Evolutionary conservation across 2,113 vertebrate genomes (phyloP).

Genomic region (Onychostruthus taczanowskii): DNA sequence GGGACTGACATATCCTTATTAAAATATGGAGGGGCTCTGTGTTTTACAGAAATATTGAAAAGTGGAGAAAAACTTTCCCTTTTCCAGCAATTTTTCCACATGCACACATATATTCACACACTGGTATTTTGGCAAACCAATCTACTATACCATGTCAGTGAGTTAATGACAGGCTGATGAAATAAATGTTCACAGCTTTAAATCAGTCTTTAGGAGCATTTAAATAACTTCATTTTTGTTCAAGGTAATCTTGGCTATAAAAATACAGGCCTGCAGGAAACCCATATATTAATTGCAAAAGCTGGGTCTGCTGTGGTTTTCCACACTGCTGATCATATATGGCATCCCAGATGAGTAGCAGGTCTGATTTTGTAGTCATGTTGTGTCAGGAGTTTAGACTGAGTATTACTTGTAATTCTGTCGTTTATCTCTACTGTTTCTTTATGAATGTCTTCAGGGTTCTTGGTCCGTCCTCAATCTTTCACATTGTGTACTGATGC

Average conservation of each 20-base stretch:
- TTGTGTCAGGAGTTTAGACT: conserved; percentile 7
- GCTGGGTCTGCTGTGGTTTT: neutral
- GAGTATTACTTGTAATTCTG: conserved; percentile 14
- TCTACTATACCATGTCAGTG: neutral
- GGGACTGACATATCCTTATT: neutral
- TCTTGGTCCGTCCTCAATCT: conserved; percentile 45
- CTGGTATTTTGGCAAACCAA: neutral
- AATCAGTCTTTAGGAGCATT: neutral
- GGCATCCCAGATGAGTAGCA: neutral
- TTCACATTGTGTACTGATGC: conserved; percentile 34
- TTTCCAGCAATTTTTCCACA: neutral
- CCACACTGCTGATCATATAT: neutral
- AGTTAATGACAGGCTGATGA: neutral
- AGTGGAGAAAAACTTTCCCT: neutral
- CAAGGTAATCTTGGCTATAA: neutral
- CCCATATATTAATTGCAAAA: neutral
- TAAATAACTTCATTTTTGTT: neutral
- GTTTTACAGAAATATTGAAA: neutral
- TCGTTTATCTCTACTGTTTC: conserved; percentile 29
- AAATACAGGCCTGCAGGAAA: neutral
- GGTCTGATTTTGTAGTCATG: conserved; percentile 4
- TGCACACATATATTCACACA: neutral
- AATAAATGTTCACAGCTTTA: neutral
- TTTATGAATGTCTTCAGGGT: neutral
- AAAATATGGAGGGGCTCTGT: neutral